Evolutionary conservation across 2,888 invertebrate genomes (phyloP), one percentile per base, ranked within the genome.

Genomic region (Enoplolaimus lenunculus): DNA sequence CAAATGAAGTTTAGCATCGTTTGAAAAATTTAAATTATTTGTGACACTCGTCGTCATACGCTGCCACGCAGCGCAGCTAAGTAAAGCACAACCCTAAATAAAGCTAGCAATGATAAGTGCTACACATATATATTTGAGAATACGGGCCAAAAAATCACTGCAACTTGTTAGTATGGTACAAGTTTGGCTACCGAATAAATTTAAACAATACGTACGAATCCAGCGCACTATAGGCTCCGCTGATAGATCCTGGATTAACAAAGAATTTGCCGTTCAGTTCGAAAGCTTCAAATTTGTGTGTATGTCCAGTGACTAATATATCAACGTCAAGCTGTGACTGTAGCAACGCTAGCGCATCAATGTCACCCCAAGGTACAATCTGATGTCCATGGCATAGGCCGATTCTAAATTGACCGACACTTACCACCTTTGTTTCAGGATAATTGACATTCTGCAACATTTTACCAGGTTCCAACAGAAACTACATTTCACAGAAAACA

Each of bases 201-300:
- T n/a, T n/a, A n/a, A n/a, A n/a, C n/a, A n/a, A n/a, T 26, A 68
- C 85, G 85, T 85, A 93, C 89, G 88, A 89, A 79, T 91, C 91
- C 74, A 94, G 82, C 34, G 94, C 90, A 84, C 90, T 92, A 78
- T 93, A 98, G 2, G 98, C 94, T 16, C 98, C 98, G 33, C 98
- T 98, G 1, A 95, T 97, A 1, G 95, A 94, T 7, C 98, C 98
- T 1, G 98, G 98, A 83, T 99, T 98, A 70, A 99, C 94, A 82
- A 93, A 99, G 83, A 99, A 97, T 82, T 94, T 93, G 80, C 92
- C 94, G 80, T 95, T 95, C 84, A 94, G 92, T 81, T 98, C 97
- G 77, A 93, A 94, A 0, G 95, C 95, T 80, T 94, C 93, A 83
- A 97, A 97, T 78, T 91, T 90, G 82, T 99, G 98, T 0, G 97